Conservation (phyloP, 2,113 vertebrate genomes). For the Limnothrissa miodon region DNA sequence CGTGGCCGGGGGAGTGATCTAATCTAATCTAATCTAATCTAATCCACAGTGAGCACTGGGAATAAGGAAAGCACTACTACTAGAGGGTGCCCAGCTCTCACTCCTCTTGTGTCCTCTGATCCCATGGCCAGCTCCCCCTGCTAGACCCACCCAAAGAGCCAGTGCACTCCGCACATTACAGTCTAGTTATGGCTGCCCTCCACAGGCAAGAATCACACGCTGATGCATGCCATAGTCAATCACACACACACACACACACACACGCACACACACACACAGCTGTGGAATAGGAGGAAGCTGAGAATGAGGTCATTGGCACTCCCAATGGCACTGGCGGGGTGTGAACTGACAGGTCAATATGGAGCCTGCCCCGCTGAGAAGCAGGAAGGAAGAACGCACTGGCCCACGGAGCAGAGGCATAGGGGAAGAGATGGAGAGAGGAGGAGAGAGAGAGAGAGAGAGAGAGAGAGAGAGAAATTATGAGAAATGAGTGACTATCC, state of each 20-base stretch:
- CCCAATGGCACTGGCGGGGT: not conserved
- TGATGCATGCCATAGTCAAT: not conserved
- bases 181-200: not conserved
- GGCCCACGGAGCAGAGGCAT: not conserved
- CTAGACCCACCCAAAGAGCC: not conserved
- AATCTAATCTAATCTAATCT: not conserved
- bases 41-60: not conserved
- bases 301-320: conserved; percentile 9
- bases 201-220: not conserved
- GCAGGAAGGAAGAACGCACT: not conserved
- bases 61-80: not conserved
- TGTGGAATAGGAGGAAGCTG: not conserved
- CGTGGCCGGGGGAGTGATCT: too few species aligned
- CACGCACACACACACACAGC: not conserved
- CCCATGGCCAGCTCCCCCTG: not conserved
- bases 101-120: not conserved
- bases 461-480: not conserved
- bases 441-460: not conserved
- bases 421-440: not conserved
- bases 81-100: not conserved
- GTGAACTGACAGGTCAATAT: conserved; percentile 16
- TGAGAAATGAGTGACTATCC: conserved; percentile 7
- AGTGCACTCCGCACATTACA: not conserved
- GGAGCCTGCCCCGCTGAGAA: not conserved
- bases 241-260: not conserved